Conservation (phyloP, 1,140 invertebrate species). For the Trachymyrmex septentrionalis region DNA sequence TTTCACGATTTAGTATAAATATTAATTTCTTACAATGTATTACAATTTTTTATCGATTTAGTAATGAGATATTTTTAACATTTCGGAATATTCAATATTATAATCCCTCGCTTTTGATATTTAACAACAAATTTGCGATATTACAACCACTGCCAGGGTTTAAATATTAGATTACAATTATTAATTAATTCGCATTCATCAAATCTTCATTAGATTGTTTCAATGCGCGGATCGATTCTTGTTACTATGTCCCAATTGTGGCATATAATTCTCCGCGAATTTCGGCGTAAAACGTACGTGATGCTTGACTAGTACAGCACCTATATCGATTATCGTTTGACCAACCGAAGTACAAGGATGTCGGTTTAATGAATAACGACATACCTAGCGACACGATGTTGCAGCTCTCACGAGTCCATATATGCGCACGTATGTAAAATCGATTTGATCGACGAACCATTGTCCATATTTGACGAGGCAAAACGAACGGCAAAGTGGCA, state of each 20-base stretch:
- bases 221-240: constrained; percentile 46
- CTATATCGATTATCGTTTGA: constrained; percentile 78
- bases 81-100: constrained; percentile 24
- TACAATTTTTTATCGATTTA: not conserved
- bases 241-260: constrained; percentile 18
- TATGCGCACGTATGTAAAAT: constrained; percentile 63
- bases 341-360: constrained; percentile 77
- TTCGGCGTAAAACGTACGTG: not conserved
- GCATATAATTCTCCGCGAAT: constrained; percentile 12
- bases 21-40: constrained; percentile 8
- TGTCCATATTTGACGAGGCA: constrained; percentile 70
- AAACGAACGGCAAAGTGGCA: constrained; percentile 57
- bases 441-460: constrained; percentile 67
- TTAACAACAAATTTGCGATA: constrained; percentile 46
- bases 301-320: constrained; percentile 26
- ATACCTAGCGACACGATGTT: constrained; percentile 77
- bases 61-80: constrained; percentile 24
- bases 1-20: constrained; percentile 10
- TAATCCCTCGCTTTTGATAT: constrained; percentile 39
- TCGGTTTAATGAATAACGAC: constrained; percentile 80
- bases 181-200: constrained; percentile 56
- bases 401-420: constrained; percentile 61
- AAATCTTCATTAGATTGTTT: constrained; percentile 55
- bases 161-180: constrained; percentile 55
- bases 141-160: constrained; percentile 23